phyloP scores from a whole-genome alignment of 1,140 invertebrate genomes.

The Limonius californicus region DNA sequence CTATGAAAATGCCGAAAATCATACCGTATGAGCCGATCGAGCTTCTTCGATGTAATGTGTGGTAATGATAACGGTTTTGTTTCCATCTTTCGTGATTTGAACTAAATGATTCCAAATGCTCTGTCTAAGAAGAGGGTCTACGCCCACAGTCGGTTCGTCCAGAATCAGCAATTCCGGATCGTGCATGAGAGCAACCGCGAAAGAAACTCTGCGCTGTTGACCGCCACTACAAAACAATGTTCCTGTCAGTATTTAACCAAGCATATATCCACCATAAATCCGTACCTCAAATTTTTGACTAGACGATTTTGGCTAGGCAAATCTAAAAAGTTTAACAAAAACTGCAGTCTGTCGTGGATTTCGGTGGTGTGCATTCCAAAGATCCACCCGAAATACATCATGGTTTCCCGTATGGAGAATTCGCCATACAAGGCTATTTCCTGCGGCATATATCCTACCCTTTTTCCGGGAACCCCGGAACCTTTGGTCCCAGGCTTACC shows the following conservation, averaged over 20 bases:
- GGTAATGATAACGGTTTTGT: conserved; percentile 71
- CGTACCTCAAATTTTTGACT: conserved; percentile 68
- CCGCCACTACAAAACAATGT: conserved; percentile 67
- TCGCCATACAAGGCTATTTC: conserved; percentile 93
- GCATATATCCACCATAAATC: neutral
- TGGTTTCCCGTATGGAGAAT: conserved; percentile 91
- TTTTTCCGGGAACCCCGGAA: conserved; percentile 82
- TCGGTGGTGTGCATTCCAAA: conserved; percentile 82
- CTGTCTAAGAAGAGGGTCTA: conserved; percentile 69
- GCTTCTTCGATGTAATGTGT: conserved; percentile 79
- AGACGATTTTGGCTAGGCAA: conserved; percentile 78
- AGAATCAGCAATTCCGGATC: conserved; percentile 89
- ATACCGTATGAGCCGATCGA: conserved; percentile 66
- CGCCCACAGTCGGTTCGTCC: conserved; percentile 90
- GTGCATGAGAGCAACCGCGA: conserved; percentile 89
- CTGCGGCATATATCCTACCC: conserved; percentile 81
- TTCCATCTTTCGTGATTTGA: conserved; percentile 58
- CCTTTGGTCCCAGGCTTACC: conserved; percentile 75
- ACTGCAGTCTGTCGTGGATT: conserved; percentile 77
- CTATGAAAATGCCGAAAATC: conserved; percentile 9
- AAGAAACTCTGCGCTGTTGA: conserved; percentile 87
- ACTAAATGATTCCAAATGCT: conserved; percentile 70
- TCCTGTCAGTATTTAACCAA: neutral
- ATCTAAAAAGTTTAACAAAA: conserved; percentile 86
- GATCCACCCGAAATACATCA: conserved; percentile 96